phyloP scores from a whole-genome alignment of 2,113 vertebrate species.

The Trinectes maculatus region DNA sequence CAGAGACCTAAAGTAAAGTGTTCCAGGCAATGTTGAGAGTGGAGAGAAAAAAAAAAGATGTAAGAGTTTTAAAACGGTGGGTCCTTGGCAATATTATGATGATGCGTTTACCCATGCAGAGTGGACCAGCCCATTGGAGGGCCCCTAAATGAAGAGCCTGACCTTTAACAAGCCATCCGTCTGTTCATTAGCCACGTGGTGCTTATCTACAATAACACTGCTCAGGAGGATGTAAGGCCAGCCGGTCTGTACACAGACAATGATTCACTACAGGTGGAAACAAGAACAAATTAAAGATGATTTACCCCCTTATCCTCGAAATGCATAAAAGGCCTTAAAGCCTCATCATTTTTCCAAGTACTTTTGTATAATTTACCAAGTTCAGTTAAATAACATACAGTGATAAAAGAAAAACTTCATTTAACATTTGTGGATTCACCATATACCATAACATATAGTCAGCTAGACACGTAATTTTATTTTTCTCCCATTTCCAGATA shows the following conservation, averaged over 20 bases:
- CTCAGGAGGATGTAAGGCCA: constrained; percentile 67
- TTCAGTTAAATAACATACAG: no score
- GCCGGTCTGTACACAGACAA: constrained; percentile 52
- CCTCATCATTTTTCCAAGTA: constrained; percentile 11
- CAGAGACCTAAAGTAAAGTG: constrained; percentile 63
- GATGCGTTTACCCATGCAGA: constrained; percentile 80
- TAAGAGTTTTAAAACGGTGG: constrained; percentile 61
- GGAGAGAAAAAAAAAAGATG: constrained; percentile 46
- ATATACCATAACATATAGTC: not conserved
- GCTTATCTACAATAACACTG: constrained; percentile 77
- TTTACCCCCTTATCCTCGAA: constrained; percentile 11
- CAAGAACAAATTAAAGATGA: constrained; percentile 41
- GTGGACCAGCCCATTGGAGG: constrained; percentile 75
- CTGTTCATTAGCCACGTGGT: constrained; percentile 81
- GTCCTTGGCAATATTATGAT: constrained; percentile 76
- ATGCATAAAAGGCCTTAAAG: not conserved
- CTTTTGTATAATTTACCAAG: constrained; percentile 3
- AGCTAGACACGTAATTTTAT: not conserved
- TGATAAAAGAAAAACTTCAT: no score
- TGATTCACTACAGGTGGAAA: constrained; percentile 66
- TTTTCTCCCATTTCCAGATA: constrained; percentile 15
- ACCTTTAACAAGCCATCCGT: constrained; percentile 81
- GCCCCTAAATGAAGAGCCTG: constrained; percentile 82
- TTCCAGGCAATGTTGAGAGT: constrained; percentile 43
- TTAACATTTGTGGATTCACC: not conserved